phyloP scores from a whole-genome alignment of 2,888 invertebrate species.

The Frankliniella fusca region DNA sequence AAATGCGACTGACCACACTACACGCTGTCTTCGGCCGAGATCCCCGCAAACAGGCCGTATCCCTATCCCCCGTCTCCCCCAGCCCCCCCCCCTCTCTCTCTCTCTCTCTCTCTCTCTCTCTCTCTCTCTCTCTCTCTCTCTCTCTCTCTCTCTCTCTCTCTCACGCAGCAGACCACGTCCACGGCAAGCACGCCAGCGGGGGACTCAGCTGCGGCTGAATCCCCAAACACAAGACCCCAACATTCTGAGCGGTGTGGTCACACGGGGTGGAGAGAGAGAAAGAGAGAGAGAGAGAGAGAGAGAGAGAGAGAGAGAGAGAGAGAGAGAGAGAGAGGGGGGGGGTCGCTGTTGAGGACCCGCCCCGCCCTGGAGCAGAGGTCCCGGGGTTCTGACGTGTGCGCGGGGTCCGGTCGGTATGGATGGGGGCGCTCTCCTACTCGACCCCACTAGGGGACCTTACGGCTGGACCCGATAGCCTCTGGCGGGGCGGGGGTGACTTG shows the following conservation, averaged over 20 bases:
- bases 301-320: background rate
- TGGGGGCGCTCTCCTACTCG: no score
- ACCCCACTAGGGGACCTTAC: no score
- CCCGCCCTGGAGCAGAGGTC: no score
- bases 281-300: background rate
- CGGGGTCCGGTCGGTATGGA: no score
- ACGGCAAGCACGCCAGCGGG: background rate
- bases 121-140: constrained; percentile 7
- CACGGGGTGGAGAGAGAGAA: background rate
- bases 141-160: background rate
- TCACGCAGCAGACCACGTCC: background rate
- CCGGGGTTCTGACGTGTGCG: no score
- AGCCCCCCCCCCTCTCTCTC: background rate
- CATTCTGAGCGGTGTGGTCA: background rate
- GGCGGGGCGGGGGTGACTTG: no score
- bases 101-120: constrained; percentile 5
- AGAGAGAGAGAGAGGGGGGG: background rate
- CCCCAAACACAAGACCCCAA: no score
- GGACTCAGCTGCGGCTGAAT: no score
- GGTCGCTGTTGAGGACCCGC: background rate
- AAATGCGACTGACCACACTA: background rate
- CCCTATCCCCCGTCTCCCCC: background rate
- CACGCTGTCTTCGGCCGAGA: no score
- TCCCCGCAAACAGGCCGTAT: no score
- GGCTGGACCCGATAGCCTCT: no score